Evolutionary conservation across 2,113 vertebrate species (phyloP).

Genomic region (Neotragus pygmaeus): DNA sequence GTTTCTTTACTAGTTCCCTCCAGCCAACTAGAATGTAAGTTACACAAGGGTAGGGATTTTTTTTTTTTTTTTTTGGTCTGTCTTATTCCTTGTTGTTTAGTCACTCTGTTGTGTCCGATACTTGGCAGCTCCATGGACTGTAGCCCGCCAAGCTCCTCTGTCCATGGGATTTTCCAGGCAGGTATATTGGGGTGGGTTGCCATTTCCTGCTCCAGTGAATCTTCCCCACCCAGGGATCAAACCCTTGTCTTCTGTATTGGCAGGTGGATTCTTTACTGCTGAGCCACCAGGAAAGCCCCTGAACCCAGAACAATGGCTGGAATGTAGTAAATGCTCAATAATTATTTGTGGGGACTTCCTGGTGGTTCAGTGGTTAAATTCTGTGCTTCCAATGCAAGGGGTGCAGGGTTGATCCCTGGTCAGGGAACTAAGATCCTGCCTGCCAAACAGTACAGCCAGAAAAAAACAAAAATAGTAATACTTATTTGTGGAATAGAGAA

Average conservation of each 20-base stretch:
- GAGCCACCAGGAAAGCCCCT: neutral
- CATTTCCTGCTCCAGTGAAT: neutral
- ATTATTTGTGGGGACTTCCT: neutral
- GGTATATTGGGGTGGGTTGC: neutral
- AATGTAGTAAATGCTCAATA: conserved; percentile 7
- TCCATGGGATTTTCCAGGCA: neutral
- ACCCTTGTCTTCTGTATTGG: neutral
- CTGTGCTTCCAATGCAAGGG: neutral
- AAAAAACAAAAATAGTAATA: neutral
- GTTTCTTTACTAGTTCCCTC: neutral
- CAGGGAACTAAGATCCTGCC: neutral
- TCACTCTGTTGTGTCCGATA: neutral
- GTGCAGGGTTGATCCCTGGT: neutral
- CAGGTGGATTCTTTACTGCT: neutral
- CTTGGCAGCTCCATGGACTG: neutral
- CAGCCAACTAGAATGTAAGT: neutral
- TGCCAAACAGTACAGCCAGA: neutral
- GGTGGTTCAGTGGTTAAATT: neutral
- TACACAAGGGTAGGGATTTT: neutral
- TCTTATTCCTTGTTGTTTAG: neutral
- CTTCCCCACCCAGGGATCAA: neutral
- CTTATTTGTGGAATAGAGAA: neutral
- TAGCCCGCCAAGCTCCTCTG: neutral
- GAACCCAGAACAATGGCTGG: neutral
- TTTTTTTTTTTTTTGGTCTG: neutral